Conservation (phyloP, 2,888 invertebrate species). For the Netelia fuscicornis region DNA sequence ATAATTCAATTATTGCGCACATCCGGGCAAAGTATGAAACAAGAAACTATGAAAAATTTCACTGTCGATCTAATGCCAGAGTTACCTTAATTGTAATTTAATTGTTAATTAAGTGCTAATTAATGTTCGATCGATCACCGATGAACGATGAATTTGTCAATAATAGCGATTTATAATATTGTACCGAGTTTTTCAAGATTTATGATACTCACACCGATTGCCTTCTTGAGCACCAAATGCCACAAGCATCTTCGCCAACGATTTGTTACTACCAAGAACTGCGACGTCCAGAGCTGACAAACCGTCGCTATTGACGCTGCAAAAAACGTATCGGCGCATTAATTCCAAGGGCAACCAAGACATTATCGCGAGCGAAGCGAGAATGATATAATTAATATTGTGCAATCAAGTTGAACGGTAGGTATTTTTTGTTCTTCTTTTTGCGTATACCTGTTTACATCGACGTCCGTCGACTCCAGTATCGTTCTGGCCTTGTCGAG, state of each 20-base stretch:
- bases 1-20: too few species aligned
- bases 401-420: neutral
- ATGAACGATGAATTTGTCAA: constrained; percentile 19
- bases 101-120: neutral
- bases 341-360: constrained; percentile 4
- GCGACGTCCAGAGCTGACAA: constrained; percentile 97
- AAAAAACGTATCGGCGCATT: constrained; percentile 72
- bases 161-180: neutral
- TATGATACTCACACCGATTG: constrained; percentile 90
- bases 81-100: neutral
- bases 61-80: neutral
- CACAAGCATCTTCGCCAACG: constrained; percentile 95
- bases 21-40: too few species aligned
- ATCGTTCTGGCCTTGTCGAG: constrained; percentile 96
- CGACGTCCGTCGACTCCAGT: constrained; percentile 95
- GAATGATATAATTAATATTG: neutral
- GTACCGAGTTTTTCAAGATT: neutral
- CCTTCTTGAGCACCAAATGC: constrained; percentile 94
- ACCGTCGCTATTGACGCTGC: constrained; percentile 94
- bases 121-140: neutral
- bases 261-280: constrained; percentile 94
- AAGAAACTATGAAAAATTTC: neutral
- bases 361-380: neutral
- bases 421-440: constrained; percentile 60
- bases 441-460: constrained; percentile 93